Conservation (phyloP, 30 jellyfish, hydroid and myxozoan genomes). For the Turritopsis dohrnii region DNA sequence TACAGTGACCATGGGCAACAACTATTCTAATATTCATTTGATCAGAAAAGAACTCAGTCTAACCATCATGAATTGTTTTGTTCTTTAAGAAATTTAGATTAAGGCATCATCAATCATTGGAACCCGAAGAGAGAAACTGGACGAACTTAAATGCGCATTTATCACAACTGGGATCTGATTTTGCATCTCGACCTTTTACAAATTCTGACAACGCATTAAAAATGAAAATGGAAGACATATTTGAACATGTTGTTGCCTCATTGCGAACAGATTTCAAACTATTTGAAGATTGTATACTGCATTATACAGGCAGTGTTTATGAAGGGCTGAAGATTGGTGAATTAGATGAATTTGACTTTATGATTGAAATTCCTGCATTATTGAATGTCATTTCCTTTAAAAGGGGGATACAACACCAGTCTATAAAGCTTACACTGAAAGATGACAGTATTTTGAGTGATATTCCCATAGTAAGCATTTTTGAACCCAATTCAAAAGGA, state of each 20-base stretch:
- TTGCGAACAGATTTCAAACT: background rate
- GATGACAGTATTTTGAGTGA: background rate
- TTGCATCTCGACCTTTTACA: background rate
- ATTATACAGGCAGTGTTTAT: constrained; percentile 1
- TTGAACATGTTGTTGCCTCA: background rate
- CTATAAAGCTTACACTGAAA: background rate
- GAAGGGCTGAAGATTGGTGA: background rate
- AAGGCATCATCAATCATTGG: background rate
- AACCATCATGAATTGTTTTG: background rate
- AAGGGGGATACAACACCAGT: background rate
- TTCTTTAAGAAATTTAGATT: background rate
- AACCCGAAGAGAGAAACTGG: background rate
- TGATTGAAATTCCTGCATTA: background rate
- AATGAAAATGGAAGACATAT: background rate
- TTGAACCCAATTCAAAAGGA: background rate
- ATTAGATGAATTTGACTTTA: background rate
- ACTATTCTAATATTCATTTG: no score
- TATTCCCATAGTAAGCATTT: background rate
- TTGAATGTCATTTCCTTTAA: background rate
- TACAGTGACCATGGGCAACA: no score
- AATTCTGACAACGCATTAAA: background rate
- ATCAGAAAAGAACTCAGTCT: no score
- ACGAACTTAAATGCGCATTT: background rate
- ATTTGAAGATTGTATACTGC: background rate
- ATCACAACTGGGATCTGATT: background rate